Conservation (phyloP, 2,113 vertebrate species). For the Mixornis gularis region DNA sequence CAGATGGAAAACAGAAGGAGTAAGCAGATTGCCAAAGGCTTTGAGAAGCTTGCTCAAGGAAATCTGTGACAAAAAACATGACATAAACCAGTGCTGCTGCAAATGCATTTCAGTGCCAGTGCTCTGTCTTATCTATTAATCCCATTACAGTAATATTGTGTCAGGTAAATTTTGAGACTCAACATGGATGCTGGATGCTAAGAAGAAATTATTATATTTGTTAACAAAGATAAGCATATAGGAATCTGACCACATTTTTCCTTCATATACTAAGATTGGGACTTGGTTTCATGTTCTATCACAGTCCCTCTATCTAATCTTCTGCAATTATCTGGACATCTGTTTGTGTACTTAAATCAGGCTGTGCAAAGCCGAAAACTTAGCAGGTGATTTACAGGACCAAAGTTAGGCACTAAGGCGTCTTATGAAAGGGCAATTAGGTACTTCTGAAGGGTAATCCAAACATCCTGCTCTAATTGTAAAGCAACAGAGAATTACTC, state of each 20-base stretch:
- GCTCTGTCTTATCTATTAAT: not conserved
- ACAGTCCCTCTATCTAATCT: not conserved
- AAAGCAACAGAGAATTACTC: not conserved
- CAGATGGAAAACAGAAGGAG: slow-evolving; percentile 53
- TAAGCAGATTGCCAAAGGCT: slow-evolving; percentile 49
- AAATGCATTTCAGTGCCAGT: not conserved
- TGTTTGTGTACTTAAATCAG: not conserved
- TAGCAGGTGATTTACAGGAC: slow-evolving; percentile 5
- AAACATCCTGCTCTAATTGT: not conserved
- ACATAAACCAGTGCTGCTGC: slow-evolving; percentile 13
- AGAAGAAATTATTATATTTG: not conserved
- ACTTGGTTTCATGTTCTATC: not conserved
- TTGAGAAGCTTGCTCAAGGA: slow-evolving; percentile 28
- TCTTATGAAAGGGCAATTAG: not conserved
- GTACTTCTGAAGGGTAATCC: not conserved
- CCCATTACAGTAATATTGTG: not conserved
- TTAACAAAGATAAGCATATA: not conserved
- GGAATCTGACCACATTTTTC: not conserved
- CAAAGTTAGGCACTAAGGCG: not conserved
- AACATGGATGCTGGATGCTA: not conserved
- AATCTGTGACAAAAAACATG: slow-evolving; percentile 34
- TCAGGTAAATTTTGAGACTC: not conserved
- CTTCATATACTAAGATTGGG: fast-evolving
- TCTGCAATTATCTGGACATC: not conserved
- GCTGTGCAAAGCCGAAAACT: slow-evolving; percentile 22